Conservation (phyloP, 2,113 vertebrate genomes). For the Penelope pileata region DNA sequence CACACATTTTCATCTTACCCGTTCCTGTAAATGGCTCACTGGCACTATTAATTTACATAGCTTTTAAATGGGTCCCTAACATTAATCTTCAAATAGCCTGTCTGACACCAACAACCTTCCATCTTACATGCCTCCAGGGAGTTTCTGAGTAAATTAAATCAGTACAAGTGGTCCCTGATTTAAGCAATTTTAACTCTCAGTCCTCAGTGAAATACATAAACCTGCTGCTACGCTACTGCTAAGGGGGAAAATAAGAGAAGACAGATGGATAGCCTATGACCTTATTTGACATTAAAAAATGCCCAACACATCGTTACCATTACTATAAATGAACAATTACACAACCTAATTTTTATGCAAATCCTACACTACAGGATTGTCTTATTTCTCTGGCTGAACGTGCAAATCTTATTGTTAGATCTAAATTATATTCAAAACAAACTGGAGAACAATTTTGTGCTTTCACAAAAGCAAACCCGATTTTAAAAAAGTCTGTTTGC, state of each 20-base stretch:
- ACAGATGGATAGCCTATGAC: neutral
- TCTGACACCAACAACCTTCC: neutral
- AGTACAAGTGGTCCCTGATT: neutral
- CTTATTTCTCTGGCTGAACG: neutral
- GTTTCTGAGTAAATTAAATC: neutral
- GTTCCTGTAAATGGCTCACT: neutral
- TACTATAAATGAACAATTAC: neutral
- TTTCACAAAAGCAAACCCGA: constrained; percentile 7
- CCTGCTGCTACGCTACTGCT: neutral
- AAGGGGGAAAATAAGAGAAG: neutral
- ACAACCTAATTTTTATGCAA: neutral
- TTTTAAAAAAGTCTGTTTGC: neutral
- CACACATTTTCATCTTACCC: neutral
- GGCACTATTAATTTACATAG: neutral
- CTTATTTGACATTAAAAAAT: neutral
- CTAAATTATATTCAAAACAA: neutral
- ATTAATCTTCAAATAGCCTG: neutral
- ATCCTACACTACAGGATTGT: neutral
- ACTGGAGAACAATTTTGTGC: neutral
- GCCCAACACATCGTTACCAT: neutral
- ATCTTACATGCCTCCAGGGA: neutral
- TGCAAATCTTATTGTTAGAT: neutral
- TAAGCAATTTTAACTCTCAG: neutral
- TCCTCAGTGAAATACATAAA: neutral
- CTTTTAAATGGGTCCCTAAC: neutral